Evolutionary conservation across 2,888 invertebrate species (phyloP), one percentile per base, ranked within the genome.

Genomic region (Macaria notata): DNA sequence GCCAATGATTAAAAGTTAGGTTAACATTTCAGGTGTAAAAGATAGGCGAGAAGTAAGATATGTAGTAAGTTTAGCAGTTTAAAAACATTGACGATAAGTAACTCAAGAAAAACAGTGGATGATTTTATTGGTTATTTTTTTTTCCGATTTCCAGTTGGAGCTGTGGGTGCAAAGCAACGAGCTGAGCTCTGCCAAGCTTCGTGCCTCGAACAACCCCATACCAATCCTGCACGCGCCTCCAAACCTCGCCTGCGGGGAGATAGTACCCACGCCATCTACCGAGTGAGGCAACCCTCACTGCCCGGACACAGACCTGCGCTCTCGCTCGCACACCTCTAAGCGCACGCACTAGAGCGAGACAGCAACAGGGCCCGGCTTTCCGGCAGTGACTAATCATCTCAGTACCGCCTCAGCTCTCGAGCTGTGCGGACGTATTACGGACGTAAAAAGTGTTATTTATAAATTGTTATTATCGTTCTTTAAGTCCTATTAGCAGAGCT

Each of bases 91-190:
- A n/a, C n/a, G n/a, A n/a, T n/a, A n/a, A n/a, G n/a, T n/a, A n/a
- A n/a, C n/a, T n/a, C n/a, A n/a, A n/a, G n/a, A n/a, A n/a, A n/a
- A n/a, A n/a, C n/a, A n/a, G n/a, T n/a, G n/a, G 19, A 19, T 19
- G 19, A 2, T 19, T 19, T 1, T 19, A 19, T 19, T 1, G 2
- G 2, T 19, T 19, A 19, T 19, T 19, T 19, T 19, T 19, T 19
- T 19, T 19, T 19, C 1, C 19, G 2, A 36, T 36, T 86, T 86
- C 6, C 81, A 92, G 92, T 71, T 92, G 79, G 90, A 90, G 52
- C 80, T 92, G 0, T 92, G 92, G 92, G 91, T 92, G 44, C 90
- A 92, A 64, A 88, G 91, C 66, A 92, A 92, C 65, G 92, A 92
- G 47, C 59, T 92, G 4, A 92, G 89, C 50, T 92, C 92, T 0